Conservation (phyloP, 2,888 invertebrate species). For the Bhutanitis thaidina region DNA sequence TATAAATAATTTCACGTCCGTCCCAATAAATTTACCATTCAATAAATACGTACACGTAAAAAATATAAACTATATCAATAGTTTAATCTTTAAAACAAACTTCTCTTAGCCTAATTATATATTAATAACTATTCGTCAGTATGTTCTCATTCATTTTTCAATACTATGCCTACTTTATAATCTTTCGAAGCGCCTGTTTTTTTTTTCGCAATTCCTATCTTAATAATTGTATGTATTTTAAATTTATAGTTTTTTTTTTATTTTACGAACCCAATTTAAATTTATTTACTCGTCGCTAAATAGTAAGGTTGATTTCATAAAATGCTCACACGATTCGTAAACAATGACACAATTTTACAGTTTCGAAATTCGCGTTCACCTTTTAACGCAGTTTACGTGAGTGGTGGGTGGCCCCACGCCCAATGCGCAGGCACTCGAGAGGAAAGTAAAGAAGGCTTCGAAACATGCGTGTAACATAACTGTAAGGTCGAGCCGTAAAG, state of each 20-base stretch:
- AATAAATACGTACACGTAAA: slow-evolving; percentile 81
- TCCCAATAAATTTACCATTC: slow-evolving; percentile 79
- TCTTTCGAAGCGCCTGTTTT: slow-evolving; percentile 77
- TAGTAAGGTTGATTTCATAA: slow-evolving; percentile 48
- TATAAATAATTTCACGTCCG: slow-evolving; percentile 78
- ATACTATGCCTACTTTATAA: slow-evolving; percentile 78
- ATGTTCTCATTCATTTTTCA: slow-evolving; percentile 74
- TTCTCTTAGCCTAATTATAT: slow-evolving; percentile 74
- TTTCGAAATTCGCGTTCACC: slow-evolving; percentile 48
- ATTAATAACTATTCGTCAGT: slow-evolving; percentile 79
- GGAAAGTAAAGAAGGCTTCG: slow-evolving; percentile 66
- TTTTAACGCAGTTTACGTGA: slow-evolving; percentile 35
- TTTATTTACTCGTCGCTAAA: slow-evolving; percentile 60
- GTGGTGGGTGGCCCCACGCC: too few relatives aligned
- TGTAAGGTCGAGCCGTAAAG: slow-evolving; percentile 68
- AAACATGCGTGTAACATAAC: slow-evolving; percentile 66
- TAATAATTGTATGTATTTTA: slow-evolving; percentile 53
- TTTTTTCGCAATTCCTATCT: slow-evolving; percentile 64
- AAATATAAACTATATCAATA: slow-evolving; percentile 81
- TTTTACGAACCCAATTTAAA: slow-evolving; percentile 59
- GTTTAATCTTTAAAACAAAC: slow-evolving; percentile 81
- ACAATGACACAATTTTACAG: slow-evolving; percentile 56
- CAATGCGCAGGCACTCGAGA: slow-evolving; percentile 66
- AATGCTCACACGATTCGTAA: slow-evolving; percentile 34
- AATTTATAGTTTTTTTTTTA: slow-evolving; percentile 41